phyloP scores from a whole-genome alignment of 2,888 invertebrate genomes.

The Oscheius myriophilus region DNA sequence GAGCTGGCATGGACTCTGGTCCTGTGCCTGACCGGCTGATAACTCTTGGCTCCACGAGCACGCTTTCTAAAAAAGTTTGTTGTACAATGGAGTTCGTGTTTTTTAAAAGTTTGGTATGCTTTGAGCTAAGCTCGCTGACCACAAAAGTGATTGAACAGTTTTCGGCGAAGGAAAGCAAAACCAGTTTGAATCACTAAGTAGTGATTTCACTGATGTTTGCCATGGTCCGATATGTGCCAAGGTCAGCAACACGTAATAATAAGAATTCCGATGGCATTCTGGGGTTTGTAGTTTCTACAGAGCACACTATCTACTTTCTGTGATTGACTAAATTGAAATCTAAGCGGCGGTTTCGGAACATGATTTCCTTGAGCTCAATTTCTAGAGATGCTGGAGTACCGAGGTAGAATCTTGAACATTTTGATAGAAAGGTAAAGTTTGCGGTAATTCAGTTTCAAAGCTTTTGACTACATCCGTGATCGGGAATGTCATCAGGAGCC shows the following conservation, averaged over 20 bases:
- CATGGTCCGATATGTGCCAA: background rate
- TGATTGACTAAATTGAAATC: too few species aligned
- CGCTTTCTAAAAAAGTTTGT: conserved; percentile 33
- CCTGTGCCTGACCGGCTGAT: conserved; percentile 45
- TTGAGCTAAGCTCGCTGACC: background rate
- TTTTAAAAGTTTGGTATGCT: too few species aligned
- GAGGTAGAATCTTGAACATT: too few species aligned
- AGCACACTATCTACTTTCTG: too few species aligned
- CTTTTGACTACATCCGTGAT: too few species aligned
- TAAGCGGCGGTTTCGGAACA: too few species aligned
- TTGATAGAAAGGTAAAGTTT: too few species aligned
- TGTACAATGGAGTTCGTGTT: too few species aligned
- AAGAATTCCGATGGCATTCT: background rate
- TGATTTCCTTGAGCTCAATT: too few species aligned
- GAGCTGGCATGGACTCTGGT: conserved; percentile 37
- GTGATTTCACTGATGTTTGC: background rate
- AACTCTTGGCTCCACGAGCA: conserved; percentile 56
- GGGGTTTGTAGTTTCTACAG: background rate
- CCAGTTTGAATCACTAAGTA: background rate
- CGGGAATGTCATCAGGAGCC: too few species aligned
- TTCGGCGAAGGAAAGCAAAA: background rate
- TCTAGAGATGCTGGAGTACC: too few species aligned
- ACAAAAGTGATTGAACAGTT: background rate
- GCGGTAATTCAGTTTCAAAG: too few species aligned
- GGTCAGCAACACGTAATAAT: background rate